Evolutionary conservation across 2,797 vertebrate species (phyloP).

Genomic region (Agapornis canus): DNA sequence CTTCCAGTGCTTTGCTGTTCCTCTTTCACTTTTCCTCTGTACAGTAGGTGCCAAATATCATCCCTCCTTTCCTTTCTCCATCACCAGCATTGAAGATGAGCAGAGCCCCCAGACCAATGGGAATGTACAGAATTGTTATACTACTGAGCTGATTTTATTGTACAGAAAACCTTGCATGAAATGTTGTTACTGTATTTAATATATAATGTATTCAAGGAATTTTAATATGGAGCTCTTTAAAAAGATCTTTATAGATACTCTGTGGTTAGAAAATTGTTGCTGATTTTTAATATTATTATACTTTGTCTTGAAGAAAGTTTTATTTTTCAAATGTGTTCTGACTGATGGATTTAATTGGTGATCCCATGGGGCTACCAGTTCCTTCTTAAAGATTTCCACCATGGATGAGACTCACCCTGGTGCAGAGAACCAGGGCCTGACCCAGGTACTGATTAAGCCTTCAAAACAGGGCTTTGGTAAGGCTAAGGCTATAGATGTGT

Average conservation of each 20-base stretch:
- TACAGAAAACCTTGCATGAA: slow-evolving; percentile 89
- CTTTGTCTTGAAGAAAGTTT: slow-evolving; percentile 61
- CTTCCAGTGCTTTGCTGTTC: not conserved
- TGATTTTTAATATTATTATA: slow-evolving; percentile 34
- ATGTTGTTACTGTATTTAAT: slow-evolving; percentile 93
- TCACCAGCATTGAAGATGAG: slow-evolving; percentile 71
- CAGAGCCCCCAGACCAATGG: slow-evolving; percentile 74
- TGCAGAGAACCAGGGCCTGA: not conserved
- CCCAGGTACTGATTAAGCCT: slow-evolving; percentile 21
- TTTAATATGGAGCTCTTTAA: slow-evolving; percentile 72
- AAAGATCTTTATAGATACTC: slow-evolving; percentile 69
- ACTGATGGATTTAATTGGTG: slow-evolving; percentile 34
- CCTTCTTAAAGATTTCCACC: not conserved
- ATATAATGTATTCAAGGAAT: slow-evolving; percentile 86
- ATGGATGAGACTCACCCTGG: not conserved
- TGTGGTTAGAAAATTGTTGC: slow-evolving; percentile 65
- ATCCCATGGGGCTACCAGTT: slow-evolving; percentile 8
- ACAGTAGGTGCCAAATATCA: slow-evolving; percentile 28
- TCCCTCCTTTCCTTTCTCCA: slow-evolving; percentile 49
- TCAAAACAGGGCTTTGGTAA: not conserved
- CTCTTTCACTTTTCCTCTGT: not conserved
- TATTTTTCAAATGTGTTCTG: slow-evolving; percentile 37
- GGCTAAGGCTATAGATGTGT: not conserved
- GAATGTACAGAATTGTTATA: slow-evolving; percentile 88
- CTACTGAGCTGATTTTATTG: slow-evolving; percentile 90